Evolutionary conservation across 2,888 invertebrate genomes (phyloP).

Genomic region (Pseudanteris insignis): DNA sequence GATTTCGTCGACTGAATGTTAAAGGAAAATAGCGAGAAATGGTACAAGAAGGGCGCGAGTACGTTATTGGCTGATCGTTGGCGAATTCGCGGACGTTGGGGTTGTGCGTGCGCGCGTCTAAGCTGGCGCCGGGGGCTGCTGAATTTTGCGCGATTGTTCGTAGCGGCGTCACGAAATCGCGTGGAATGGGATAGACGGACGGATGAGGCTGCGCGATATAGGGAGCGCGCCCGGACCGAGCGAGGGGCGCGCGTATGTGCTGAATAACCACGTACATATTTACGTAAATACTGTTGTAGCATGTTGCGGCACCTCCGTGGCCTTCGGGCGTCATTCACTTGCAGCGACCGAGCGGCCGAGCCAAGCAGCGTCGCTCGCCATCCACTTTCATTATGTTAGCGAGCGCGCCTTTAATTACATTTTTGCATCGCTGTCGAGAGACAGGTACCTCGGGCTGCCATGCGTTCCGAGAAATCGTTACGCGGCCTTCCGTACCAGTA

Average conservation of each 20-base stretch:
- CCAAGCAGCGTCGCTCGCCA: slow-evolving; percentile 52
- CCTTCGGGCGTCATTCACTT: slow-evolving; percentile 65
- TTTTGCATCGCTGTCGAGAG: slow-evolving; percentile 55
- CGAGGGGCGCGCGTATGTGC: slow-evolving; percentile 7
- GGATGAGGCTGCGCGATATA: too few species aligned
- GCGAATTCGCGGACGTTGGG: background rate
- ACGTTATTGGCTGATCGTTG: background rate
- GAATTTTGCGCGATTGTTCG: slow-evolving; percentile 17
- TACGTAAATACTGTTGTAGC: slow-evolving; percentile 49
- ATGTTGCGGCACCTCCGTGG: slow-evolving; percentile 57
- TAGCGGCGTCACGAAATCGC: too few species aligned
- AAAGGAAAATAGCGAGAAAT: too few species aligned
- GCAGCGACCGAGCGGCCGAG: slow-evolving; percentile 50
- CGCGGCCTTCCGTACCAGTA: slow-evolving; percentile 47
- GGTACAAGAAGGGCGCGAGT: too few species aligned
- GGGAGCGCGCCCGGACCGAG: too few species aligned
- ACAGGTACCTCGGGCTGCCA: slow-evolving; percentile 48
- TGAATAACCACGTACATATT: slow-evolving; percentile 43
- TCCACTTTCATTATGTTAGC: slow-evolving; percentile 60
- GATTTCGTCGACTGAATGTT: too few species aligned
- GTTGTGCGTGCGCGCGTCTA: too few species aligned
- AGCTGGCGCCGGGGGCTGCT: too few species aligned
- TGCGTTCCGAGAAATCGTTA: slow-evolving; percentile 46
- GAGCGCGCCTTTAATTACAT: slow-evolving; percentile 60
- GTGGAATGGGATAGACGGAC: too few species aligned